Conservation (phyloP, 1,140 invertebrate species). For the Cepaea nemoralis region DNA sequence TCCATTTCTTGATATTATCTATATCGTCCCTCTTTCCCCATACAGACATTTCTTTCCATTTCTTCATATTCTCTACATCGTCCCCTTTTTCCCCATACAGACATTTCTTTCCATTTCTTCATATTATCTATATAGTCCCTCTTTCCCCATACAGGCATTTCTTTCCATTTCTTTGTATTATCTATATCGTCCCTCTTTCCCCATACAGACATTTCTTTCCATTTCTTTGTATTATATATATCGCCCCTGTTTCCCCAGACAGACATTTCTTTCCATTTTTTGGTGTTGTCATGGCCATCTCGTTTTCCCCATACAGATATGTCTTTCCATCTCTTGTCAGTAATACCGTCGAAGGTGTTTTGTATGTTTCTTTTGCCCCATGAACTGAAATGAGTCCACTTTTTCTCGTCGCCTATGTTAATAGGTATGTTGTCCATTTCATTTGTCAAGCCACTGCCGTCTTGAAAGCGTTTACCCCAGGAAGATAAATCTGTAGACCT, state of each 20-base stretch:
- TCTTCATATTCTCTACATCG: background rate
- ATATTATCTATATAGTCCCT: no score
- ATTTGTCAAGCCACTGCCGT: no score
- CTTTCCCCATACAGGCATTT: no score
- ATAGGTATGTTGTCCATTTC: no score
- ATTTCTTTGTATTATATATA: background rate
- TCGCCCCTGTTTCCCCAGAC: no score
- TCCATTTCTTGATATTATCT: background rate
- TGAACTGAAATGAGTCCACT: background rate
- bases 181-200: no score
- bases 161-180: no score
- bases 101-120: no score
- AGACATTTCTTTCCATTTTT: constrained; percentile 26
- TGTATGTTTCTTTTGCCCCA: constrained; percentile 16
- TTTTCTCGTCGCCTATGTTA: background rate
- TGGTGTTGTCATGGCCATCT: background rate
- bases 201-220: constrained; percentile 8
- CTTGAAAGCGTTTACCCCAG: no score
- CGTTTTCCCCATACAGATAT: constrained; percentile 1
- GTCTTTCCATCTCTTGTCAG: background rate
- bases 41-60: background rate
- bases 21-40: background rate
- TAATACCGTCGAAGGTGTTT: background rate
- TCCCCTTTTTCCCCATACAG: no score
- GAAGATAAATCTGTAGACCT: no score